Percentiles rank a stretch among this genome's conserved stretches.
These are phyloP conservation scores for Sebastes minor DNA, from an alignment of 2,797 vertebrate species.

Conservation along the genomic window DNA sequence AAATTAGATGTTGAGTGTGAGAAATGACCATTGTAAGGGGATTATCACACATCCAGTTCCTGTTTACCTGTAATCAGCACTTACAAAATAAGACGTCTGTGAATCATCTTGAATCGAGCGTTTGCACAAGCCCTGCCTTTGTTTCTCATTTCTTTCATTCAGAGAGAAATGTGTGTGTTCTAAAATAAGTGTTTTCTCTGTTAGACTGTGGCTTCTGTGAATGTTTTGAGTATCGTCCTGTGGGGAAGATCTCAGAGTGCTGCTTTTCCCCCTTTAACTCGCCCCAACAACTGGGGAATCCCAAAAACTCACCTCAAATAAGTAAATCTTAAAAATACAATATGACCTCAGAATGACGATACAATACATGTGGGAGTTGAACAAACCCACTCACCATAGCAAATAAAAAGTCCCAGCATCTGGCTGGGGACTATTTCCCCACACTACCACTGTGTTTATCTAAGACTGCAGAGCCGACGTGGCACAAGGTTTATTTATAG, in stretches of 20 bases:
- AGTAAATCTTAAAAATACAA: neutral
- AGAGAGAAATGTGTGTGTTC: neutral
- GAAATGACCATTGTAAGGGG: neutral
- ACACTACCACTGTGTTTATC: conserved; percentile 36
- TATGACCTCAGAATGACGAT: neutral
- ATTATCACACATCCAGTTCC: neutral
- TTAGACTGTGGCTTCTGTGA: neutral
- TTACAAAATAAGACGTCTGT: neutral
- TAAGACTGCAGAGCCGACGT: conserved; percentile 48
- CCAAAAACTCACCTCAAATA: neutral
- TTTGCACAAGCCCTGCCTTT: neutral
- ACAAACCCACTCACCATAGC: neutral
- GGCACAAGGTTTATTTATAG: conserved; percentile 69
- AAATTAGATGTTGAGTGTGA: neutral
- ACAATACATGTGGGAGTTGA: neutral
- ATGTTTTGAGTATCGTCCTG: neutral
- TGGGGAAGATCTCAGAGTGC: neutral
- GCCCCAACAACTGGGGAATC: neutral
- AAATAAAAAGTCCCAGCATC: neutral
- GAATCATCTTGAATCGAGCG: neutral
- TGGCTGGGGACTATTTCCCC: conserved; percentile 15
- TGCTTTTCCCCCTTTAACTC: neutral
- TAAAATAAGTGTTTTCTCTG: neutral
- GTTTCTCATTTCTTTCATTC: neutral
- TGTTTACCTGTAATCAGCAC: neutral